phyloP scores from a whole-genome alignment of 2,888 invertebrate species.

The Chloroclystis v-ata region DNA sequence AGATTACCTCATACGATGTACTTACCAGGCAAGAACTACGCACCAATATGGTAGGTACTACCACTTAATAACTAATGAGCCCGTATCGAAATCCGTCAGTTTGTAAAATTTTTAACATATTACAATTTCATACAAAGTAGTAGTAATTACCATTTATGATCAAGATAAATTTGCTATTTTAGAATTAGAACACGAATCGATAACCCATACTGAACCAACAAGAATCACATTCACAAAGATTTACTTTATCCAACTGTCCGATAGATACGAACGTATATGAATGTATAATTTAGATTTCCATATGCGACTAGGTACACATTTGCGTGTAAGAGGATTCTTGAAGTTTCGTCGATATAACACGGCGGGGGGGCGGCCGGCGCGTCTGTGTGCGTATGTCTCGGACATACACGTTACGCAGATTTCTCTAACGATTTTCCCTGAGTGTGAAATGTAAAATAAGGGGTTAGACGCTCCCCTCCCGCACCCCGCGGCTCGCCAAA shows the following conservation, averaged over 20 bases:
- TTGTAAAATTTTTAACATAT: too few species aligned
- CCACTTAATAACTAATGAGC: too few species aligned
- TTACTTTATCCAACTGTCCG: conserved; percentile 13
- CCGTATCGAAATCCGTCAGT: too few species aligned
- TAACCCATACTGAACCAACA: background rate
- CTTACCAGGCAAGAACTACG: background rate
- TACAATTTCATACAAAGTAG: too few species aligned
- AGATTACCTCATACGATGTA: conserved; percentile 37
- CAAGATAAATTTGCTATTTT: too few species aligned
- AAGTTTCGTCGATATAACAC: conserved; percentile 71
- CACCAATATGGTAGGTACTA: background rate
- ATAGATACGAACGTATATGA: conserved; percentile 46
- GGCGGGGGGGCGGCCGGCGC: conserved; percentile 35
- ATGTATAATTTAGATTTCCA: conserved; percentile 60
- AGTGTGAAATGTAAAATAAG: conserved; percentile 79
- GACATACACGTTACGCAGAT: conserved; percentile 77
- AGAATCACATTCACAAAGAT: background rate
- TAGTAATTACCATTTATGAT: too few species aligned
- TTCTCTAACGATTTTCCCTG: conserved; percentile 79
- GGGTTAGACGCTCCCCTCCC: conserved; percentile 70
- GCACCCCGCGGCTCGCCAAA: conserved; percentile 57
- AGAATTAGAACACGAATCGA: too few species aligned
- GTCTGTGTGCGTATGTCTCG: conserved; percentile 68
- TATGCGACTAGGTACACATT: conserved; percentile 59
- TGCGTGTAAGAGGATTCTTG: conserved; percentile 71